A percentile compares a stretch with the other conserved stretches of the same genome.
These are phyloP conservation scores for Samia ricini DNA, from an alignment of 1,140 invertebrate species.

Conservation along the genomic window DNA sequence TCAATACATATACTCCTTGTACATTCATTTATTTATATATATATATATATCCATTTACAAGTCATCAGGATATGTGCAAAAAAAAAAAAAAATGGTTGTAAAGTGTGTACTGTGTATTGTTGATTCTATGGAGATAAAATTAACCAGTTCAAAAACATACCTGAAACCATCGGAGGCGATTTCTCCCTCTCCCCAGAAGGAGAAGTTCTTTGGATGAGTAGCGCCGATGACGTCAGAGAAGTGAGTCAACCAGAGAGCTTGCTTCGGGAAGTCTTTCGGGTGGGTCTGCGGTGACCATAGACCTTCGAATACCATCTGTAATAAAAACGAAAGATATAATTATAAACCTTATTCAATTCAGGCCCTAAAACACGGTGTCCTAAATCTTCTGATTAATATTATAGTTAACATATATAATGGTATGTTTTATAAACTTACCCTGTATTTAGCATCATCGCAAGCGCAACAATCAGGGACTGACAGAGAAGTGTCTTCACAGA, in stretches of 20 bases:
- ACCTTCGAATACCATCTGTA: conserved; percentile 94
- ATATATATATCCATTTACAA: too few relatives aligned
- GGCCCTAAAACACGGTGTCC: too few relatives aligned
- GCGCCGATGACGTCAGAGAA: conserved; percentile 99
- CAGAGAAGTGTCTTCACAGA: conserved; percentile 88
- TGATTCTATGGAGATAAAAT: too few relatives aligned
- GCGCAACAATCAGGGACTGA: conserved; percentile 86
- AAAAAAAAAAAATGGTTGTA: too few relatives aligned
- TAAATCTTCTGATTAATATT: background rate
- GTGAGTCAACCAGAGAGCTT: conserved; percentile 93
- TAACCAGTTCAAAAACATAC: conserved; percentile 37
- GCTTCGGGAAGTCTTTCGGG: conserved; percentile 95
- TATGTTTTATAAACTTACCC: conserved; percentile 71
- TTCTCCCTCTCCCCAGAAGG: conserved; percentile 96
- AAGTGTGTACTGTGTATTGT: too few relatives aligned
- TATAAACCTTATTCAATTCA: background rate
- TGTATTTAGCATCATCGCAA: conserved; percentile 95
- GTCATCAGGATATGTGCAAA: too few relatives aligned
- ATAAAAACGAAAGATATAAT: background rate
- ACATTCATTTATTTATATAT: too few relatives aligned
- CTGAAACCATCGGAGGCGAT: conserved; percentile 95
- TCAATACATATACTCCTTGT: too few relatives aligned
- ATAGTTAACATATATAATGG: background rate
- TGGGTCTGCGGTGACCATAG: conserved; percentile 98
- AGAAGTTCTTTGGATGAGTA: conserved; percentile 93